These are phyloP conservation scores for Mamestra configurata DNA, from an alignment of 1,140 invertebrate genomes.

Conservation along the genomic window DNA sequence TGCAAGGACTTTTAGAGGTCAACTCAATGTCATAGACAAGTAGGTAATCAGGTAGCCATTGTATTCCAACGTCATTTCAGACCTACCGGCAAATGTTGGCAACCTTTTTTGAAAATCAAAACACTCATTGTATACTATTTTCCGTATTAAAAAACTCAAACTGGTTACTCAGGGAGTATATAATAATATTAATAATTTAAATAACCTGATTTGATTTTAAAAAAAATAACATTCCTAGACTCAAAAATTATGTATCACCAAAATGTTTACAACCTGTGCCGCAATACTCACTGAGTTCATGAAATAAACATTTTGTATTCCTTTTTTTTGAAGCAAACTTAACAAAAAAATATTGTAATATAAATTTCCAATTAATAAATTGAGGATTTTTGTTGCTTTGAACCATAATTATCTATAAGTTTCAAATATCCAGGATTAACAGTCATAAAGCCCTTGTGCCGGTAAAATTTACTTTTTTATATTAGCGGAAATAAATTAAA, in stretches of 20 bases:
- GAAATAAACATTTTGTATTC: background rate
- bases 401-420: too few species aligned
- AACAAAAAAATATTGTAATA: background rate
- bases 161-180: background rate
- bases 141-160: background rate
- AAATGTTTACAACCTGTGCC: slow-evolving; percentile 13
- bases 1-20: slow-evolving; percentile 76
- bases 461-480: too few species aligned
- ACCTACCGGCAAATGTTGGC: background rate
- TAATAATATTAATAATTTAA: background rate
- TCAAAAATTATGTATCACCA: background rate
- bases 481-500: too few species aligned
- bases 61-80: slow-evolving; percentile 47
- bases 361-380: background rate
- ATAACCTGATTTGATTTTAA: background rate
- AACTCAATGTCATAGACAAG: slow-evolving; percentile 76
- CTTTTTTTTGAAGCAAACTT: too few species aligned
- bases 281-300: background rate
- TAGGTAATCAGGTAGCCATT: slow-evolving; percentile 63
- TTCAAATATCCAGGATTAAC: background rate
- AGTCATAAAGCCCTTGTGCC: background rate
- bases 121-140: background rate
- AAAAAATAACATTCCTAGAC: background rate
- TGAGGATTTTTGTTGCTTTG: too few species aligned
- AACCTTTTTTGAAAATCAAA: background rate